Evolutionary conservation across 1,140 invertebrate species (phyloP).

Genomic region (Ceratosolen solmsi): DNA sequence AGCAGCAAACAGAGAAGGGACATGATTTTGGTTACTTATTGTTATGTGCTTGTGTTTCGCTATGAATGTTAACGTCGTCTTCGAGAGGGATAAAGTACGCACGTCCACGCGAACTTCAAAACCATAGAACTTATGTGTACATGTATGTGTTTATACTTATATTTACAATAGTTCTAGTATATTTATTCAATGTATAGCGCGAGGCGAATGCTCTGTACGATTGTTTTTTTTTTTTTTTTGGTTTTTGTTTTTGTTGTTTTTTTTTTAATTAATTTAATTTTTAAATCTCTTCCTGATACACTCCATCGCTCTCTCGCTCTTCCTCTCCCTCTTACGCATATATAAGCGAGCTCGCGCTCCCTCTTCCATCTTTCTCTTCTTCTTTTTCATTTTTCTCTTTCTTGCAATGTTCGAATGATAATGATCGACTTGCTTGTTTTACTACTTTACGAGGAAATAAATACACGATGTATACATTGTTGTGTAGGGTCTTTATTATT

Average conservation of each 20-base stretch:
- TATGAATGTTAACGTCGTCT: neutral
- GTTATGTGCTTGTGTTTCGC: neutral
- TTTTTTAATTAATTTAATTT: neutral
- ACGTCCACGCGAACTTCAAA: conserved; percentile 24
- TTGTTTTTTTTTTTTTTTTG: neutral
- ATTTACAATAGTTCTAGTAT: neutral
- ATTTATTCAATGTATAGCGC: neutral
- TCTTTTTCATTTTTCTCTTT: neutral
- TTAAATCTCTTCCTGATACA: neutral
- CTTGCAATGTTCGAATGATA: neutral
- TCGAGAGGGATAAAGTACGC: neutral
- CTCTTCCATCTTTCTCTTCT: too few species aligned
- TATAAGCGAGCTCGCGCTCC: too few species aligned
- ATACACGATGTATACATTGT: neutral
- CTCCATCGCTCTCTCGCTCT: neutral
- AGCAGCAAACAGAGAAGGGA: neutral
- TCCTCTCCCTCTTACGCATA: neutral
- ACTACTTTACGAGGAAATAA: neutral
- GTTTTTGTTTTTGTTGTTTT: too few species aligned
- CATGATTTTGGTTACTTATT: neutral
- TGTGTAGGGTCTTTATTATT: neutral
- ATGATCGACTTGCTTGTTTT: neutral
- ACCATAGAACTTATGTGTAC: neutral
- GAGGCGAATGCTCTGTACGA: neutral
- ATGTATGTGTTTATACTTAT: neutral